Evolutionary conservation across 2,113 vertebrate species (phyloP).

Genomic region (Meles meles): DNA sequence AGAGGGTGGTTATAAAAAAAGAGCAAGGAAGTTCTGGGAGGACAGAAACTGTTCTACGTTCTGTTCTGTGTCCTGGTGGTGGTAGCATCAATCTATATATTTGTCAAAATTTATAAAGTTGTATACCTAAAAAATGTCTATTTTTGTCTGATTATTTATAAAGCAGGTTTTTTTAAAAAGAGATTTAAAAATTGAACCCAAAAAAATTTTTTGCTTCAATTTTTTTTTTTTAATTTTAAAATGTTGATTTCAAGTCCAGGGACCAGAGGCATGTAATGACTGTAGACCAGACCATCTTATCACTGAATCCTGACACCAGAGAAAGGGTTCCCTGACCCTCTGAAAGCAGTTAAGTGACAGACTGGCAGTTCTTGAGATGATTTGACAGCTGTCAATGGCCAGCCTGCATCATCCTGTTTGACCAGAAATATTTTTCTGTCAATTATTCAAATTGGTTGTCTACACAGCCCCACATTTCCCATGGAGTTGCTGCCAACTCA

Average conservation of each 20-base stretch:
- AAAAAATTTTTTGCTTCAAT: neutral
- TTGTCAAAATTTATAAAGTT: neutral
- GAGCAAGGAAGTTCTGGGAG: neutral
- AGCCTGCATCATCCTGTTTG: neutral
- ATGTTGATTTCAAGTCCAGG: neutral
- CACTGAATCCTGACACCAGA: neutral
- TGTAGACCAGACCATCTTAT: neutral
- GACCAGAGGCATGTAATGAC: neutral
- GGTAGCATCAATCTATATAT: neutral
- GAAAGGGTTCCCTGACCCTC: neutral
- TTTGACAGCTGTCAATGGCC: neutral
- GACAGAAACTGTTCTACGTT: neutral
- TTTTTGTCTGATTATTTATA: neutral
- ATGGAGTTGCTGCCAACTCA: neutral
- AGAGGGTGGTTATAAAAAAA: neutral
- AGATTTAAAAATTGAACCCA: neutral
- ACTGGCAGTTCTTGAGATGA: neutral
- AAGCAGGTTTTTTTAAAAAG: neutral
- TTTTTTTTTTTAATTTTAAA: neutral
- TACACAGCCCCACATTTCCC: neutral
- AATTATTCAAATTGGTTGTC: neutral
- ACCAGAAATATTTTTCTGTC: conserved; percentile 3
- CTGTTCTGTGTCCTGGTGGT: neutral
- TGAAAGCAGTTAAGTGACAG: neutral
- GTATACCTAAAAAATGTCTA: neutral